Base-by-base conservation (phyloP, 2,888 invertebrate species). In the Eristalis pertinax region DNA sequence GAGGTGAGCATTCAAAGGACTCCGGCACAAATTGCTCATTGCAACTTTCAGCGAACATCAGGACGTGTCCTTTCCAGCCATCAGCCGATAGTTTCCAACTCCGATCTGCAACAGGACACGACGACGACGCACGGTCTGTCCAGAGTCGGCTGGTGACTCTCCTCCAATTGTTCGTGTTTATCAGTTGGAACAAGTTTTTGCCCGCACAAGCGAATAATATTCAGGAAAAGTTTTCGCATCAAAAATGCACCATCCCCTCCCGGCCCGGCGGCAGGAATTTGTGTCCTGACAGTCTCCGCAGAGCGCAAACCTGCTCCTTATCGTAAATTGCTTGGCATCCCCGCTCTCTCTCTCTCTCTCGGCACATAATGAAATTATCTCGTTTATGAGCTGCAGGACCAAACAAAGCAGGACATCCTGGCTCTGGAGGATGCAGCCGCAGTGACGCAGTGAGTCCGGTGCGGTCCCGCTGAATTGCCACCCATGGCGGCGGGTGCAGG, bases 131-230 rank as follows among this genome's bases (percentile, higher is more conserved):
- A n/a, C n/a, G n/a, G 26, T 26, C 2, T 26, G 26, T 26, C 26
- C 26, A 4, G 2, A 26, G 26, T 2, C 26, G 7, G 32, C 13
- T 13, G 13, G 38, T 50, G 19, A 8, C 19, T 19, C 50, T 50
- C 50, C 60, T 69, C 68, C 79, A 83, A 87, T 83, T 83, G 86
- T 86, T 74, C 82, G 63, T 78, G 69, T 87, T 83, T 79, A 83
- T 87, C 74, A 63, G 70, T 50, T 60, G 32, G 43, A 62, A 83
- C 50, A 75, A 86, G 74, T 70, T 78, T 86, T 70, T 74, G 72
- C 67, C 63, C 50, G 29, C 63, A 68, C 72, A 35, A 74, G 22
- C 50, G 65, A 50, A 67, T 84, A 72, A 80, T 84, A 32, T 72
- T 69, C 43, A 19, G 3, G 4, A 32, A 82, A 72, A 78, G 24